Evolutionary conservation across 92 coral and sea anemone species (phyloP).

Genomic region (Umimayanthus kanabou): DNA sequence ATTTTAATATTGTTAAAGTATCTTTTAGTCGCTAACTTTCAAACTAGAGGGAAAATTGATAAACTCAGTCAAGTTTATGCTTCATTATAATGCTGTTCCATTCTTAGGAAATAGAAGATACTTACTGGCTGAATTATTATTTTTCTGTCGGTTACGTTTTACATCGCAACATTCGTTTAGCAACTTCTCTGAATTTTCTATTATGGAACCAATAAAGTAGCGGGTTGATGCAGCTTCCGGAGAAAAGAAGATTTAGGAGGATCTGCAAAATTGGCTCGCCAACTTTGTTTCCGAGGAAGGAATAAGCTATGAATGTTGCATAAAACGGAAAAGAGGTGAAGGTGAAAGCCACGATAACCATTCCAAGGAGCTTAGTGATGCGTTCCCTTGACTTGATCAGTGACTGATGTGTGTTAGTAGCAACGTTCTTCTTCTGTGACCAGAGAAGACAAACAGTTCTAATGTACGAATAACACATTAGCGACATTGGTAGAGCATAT

Average conservation of each 20-base stretch:
- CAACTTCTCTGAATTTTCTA: neutral
- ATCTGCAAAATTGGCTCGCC: neutral
- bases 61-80: too few species aligned
- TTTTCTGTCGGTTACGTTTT: neutral
- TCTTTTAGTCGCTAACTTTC: too few species aligned
- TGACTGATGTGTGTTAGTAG: neutral
- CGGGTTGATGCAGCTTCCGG: neutral
- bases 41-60: too few species aligned
- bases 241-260: neutral
- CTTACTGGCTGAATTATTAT: too few species aligned
- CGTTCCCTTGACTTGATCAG: neutral
- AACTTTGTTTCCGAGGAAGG: neutral
- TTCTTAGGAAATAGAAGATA: too few species aligned
- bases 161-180: neutral
- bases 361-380: neutral
- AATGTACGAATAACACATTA: neutral
- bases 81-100: too few species aligned
- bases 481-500: neutral
- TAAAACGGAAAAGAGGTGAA: neutral
- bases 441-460: neutral
- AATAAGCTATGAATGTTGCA: neutral
- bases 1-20: too few species aligned
- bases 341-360: neutral
- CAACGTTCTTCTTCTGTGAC: neutral
- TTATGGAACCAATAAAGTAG: constrained; percentile 12